These are phyloP conservation scores for Lasioglossum marginatum DNA, from an alignment of 2,888 invertebrate genomes.

Conservation along the genomic window DNA sequence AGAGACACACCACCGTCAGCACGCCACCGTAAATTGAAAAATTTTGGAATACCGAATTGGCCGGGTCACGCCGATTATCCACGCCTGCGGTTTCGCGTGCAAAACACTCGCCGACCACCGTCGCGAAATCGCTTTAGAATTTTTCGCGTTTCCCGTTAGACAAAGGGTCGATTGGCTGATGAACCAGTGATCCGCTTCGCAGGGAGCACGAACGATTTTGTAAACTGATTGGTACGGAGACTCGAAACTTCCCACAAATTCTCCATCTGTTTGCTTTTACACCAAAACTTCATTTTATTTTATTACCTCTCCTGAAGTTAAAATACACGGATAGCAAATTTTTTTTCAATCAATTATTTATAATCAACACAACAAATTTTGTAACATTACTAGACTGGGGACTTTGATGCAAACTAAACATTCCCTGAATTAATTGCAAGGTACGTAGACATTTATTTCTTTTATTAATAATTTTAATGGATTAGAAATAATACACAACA, in stretches of 20 bases:
- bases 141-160: slow-evolving; percentile 33
- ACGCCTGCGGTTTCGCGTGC: slow-evolving; percentile 50
- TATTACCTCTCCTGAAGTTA: neutral
- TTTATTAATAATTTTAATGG: neutral
- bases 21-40: slow-evolving; percentile 57
- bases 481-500: neutral
- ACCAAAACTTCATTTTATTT: neutral
- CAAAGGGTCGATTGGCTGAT: slow-evolving; percentile 40
- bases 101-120: slow-evolving; percentile 24
- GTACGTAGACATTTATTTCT: neutral
- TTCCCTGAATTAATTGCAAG: neutral
- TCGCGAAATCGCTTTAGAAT: slow-evolving; percentile 45
- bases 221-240: neutral
- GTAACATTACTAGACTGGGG: neutral
- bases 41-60: slow-evolving; percentile 49
- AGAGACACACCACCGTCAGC: slow-evolving; percentile 23
- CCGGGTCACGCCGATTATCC: slow-evolving; percentile 54
- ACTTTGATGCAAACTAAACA: neutral
- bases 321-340: neutral
- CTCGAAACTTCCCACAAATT: neutral
- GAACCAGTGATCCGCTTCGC: slow-evolving; percentile 27
- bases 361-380: neutral
- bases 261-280: neutral
- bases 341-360: neutral
- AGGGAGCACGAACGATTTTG: slow-evolving; percentile 11